Evolutionary conservation across 2,888 invertebrate species (phyloP).

Genomic region (Luperina testacea): DNA sequence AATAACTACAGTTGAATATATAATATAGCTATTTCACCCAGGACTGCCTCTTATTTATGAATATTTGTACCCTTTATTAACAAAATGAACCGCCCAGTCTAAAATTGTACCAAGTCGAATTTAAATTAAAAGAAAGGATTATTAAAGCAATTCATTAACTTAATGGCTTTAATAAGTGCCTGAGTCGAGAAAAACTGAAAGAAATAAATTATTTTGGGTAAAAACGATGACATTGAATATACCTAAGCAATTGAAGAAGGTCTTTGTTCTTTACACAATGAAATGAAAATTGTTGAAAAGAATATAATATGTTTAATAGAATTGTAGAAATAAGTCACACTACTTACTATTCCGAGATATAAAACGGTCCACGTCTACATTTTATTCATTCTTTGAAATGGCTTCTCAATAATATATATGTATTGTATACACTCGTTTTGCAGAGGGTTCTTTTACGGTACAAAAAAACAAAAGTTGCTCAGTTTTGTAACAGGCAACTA

Average conservation of each 20-base stretch:
- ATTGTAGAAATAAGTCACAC: slow-evolving; percentile 15
- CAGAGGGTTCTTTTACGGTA: background rate
- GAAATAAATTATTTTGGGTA: slow-evolving; percentile 43
- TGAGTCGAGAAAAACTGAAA: slow-evolving; percentile 40
- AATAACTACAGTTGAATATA: background rate
- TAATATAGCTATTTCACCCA: background rate
- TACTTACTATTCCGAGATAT: slow-evolving; percentile 15
- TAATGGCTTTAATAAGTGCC: slow-evolving; percentile 60
- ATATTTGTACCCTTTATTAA: slow-evolving; percentile 10
- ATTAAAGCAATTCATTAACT: slow-evolving; percentile 64
- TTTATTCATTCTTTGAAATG: slow-evolving; percentile 37
- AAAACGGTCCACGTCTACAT: slow-evolving; percentile 3
- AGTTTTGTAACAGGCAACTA: background rate
- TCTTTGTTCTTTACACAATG: slow-evolving; percentile 28
- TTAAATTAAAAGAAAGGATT: slow-evolving; percentile 52
- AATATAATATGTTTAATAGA: too few species aligned
- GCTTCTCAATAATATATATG: slow-evolving; percentile 14
- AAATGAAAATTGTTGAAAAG: slow-evolving; percentile 31
- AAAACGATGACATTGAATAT: slow-evolving; percentile 37
- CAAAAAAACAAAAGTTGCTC: too few species aligned
- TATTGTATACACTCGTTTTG: slow-evolving; percentile 13
- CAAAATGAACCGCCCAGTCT: slow-evolving; percentile 18
- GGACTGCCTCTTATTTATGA: background rate
- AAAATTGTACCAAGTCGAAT: slow-evolving; percentile 34
- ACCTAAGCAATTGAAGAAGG: slow-evolving; percentile 14